phyloP scores from a whole-genome alignment of 2,113 vertebrate species.

The Festucalex cinctus region DNA sequence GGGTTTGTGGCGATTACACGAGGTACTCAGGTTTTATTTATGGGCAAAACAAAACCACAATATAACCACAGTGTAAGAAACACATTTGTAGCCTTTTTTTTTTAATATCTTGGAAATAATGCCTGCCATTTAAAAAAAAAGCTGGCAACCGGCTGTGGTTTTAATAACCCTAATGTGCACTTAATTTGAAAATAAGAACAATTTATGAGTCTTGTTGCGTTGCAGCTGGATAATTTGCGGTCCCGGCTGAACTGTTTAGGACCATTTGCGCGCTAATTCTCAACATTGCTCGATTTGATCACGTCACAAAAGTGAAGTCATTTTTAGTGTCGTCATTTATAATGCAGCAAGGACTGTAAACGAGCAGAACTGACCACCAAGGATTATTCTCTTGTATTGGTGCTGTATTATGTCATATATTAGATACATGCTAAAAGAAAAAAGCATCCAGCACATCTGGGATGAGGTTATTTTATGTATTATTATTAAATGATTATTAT shows the following conservation, averaged over 20 bases:
- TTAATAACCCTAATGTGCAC: constrained; percentile 47
- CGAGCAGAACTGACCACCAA: constrained; percentile 27
- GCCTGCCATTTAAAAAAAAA: constrained; percentile 14
- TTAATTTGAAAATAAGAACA: constrained; percentile 54
- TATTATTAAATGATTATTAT: no score
- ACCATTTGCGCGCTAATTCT: constrained; percentile 23
- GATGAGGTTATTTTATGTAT: not conserved
- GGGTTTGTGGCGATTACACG: not conserved
- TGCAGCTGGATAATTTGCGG: constrained; percentile 50
- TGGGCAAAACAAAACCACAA: constrained; percentile 15
- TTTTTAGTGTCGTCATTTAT: constrained; percentile 14
- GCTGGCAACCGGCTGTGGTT: constrained; percentile 9
- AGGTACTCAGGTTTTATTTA: not conserved
- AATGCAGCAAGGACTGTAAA: constrained; percentile 8
- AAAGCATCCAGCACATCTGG: not conserved
- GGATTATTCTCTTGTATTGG: not conserved
- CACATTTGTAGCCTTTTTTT: constrained; percentile 50
- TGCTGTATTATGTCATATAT: constrained; percentile 1
- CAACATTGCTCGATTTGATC: constrained; percentile 29
- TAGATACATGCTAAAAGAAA: not conserved
- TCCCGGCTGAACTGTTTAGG: constrained; percentile 30
- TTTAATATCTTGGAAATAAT: constrained; percentile 20
- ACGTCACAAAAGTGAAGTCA: constrained; percentile 33
- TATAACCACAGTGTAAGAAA: constrained; percentile 34
- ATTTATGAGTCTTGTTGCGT: constrained; percentile 36